A percentile compares a stretch with the other conserved stretches of the same genome.
Evolutionary conservation across 2,113 vertebrate species (phyloP).

Genomic region (Forbesichthys agassizii): DNA sequence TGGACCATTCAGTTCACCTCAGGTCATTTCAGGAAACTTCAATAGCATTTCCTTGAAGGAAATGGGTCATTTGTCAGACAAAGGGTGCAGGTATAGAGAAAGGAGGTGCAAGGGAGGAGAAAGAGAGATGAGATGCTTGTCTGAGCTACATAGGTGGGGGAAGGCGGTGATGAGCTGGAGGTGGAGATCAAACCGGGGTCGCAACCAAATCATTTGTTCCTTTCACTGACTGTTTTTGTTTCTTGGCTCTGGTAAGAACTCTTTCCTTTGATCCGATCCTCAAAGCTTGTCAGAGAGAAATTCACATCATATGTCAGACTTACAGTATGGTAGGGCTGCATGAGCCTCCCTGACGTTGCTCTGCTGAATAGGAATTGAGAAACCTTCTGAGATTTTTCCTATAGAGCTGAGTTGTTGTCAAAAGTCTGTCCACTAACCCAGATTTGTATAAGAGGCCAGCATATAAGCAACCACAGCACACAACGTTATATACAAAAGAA

Average conservation of each 20-base stretch:
- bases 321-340: conserved; percentile 51
- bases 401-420: conserved; percentile 38
- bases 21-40: no score
- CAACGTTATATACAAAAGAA: no score
- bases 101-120: neutral
- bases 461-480: neutral
- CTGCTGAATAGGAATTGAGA: neutral
- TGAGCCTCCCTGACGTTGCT: conserved; percentile 25
- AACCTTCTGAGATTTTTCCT: conserved; percentile 31
- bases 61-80: conserved; percentile 11
- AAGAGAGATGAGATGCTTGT: conserved; percentile 2
- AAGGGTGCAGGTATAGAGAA: neutral
- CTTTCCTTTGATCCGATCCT: conserved; percentile 60
- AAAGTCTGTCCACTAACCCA: conserved; percentile 36
- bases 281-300: conserved; percentile 59
- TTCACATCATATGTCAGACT: conserved; percentile 57
- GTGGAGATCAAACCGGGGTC: conserved; percentile 49
- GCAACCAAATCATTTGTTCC: conserved; percentile 56
- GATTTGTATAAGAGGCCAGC: conserved; percentile 30
- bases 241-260: conserved; percentile 43
- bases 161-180: conserved; percentile 41
- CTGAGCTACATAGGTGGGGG: conserved; percentile 30
- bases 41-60: neutral
- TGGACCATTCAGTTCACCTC: no score
- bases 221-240: conserved; percentile 58